Conservation (phyloP, 1,140 invertebrate genomes). For the Camponotus vicinus region DNA sequence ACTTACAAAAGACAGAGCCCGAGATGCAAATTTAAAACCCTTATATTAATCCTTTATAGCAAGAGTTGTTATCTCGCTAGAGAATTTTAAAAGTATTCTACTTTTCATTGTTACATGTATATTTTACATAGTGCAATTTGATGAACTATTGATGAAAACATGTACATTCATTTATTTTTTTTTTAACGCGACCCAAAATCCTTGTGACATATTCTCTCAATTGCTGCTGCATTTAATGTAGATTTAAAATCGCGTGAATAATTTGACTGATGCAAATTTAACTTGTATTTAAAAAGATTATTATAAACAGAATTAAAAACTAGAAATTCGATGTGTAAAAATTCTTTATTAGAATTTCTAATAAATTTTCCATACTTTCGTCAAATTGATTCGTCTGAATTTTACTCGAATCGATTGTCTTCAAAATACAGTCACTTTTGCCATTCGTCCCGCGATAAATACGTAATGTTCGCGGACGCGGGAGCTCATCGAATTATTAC, state of each 20-base stretch:
- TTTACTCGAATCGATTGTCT: neutral
- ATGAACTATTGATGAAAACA: neutral
- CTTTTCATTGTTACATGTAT: neutral
- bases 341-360: too few species aligned
- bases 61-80: neutral
- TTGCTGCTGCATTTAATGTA: neutral
- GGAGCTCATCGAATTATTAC: conserved; percentile 57
- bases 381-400: conserved; percentile 9
- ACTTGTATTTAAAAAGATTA: neutral
- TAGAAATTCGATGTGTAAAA: too few species aligned
- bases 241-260: neutral
- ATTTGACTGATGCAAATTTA: neutral
- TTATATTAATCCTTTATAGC: conserved; percentile 11
- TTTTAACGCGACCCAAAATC: neutral
- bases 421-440: neutral
- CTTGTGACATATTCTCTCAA: neutral
- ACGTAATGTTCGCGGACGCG: conserved; percentile 11
- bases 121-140: neutral
- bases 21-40: neutral
- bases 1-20: neutral
- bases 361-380: neutral
- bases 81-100: neutral
- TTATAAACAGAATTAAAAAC: too few species aligned
- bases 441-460: conserved; percentile 42
- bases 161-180: neutral